Base-by-base conservation (phyloP, 2,888 invertebrate species). In the Apamea sordens region DNA sequence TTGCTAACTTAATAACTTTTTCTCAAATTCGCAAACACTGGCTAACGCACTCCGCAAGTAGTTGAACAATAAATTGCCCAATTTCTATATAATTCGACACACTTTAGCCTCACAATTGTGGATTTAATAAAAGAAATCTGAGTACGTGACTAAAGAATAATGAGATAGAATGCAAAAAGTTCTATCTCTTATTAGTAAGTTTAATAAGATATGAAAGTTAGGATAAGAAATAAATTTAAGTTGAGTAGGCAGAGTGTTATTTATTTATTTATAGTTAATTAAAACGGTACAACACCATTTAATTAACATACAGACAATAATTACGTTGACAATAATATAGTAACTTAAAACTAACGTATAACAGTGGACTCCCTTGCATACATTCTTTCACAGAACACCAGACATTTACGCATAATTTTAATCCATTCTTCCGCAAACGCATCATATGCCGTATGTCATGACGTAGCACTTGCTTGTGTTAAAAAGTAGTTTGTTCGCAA, bases 31-130 rank as follows among this genome's bases (percentile, higher is more conserved):
- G 68, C 86, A 71, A 82, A 87, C 79, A 88, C 82, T 84, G 74
- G 65, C 73, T 64, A 68, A 84, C 79, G 86, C 83, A 78, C 76
- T 82, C 73, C 11, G 67, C 59, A 86, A 77, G 77, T 77, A 77
- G 84, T 84, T 76, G 15, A 75, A 82, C 86, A 82, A 87, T 87
- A 88, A 87, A 81, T 87, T 86, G 77, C 56, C 73, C 79, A 75
- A 79, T 84, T 81, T 82, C 79, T 73, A 71, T 80, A 64, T 84
- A 75, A 86, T 84, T 88, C 47, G 67, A 21, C 63, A 74, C 84
- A 78, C 68, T 86, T 86, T 64, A 41, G 61, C 70, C 74, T 65
- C 56, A 65, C 76, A 73, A 78, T 81, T 75, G 77, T 76, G 41
- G 72, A 79, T 86, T 79, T 79, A 74, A 77, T 86, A 79, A 77